Base-by-base conservation (phyloP, 2,888 invertebrate species). In the Lepidocyrtinus sp. region DNA sequence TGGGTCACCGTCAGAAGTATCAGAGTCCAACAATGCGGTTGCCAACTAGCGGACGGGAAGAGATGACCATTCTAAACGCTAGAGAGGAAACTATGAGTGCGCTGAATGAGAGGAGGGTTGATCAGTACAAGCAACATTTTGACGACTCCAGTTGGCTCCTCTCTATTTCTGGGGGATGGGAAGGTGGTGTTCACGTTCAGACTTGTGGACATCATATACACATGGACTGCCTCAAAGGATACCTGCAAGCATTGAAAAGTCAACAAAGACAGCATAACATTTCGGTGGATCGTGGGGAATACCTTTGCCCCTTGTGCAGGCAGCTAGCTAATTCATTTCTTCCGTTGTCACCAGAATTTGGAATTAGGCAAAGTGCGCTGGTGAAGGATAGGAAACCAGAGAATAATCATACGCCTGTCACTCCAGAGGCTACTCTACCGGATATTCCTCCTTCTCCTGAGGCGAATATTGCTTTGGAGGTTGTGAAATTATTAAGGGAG, bases 161-260 rank as follows among this genome's bases (percentile, higher is more conserved):
- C 50, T 92, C 94, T 1, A 92, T 95, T 78, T 94, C 94, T 88
- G 91, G 94, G 87, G 95, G 95, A 1, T 95, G 95, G 93, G 95
- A 95, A 89, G 95, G 96, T 83, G 98, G 98, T 72, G 95, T 98
- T 71, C 94, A 96, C 89, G 95, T 96, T 71, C 95, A 95, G 89
- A 96, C 98, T 0, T 99, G 99, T 90, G 98, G 99, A 0, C 99
- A 99, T 90, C 96, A 97, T 89, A 92, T 99, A 79, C 99, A 99
- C 90, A 91, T 98, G 87, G 95, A 95, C 88, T 99, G 99, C 89
- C 93, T 97, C 87, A 94, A 94, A 88, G 93, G 96, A 0, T 99
- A 99, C 90, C 91, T 97, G 87, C 92, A 93, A 87, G 95, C 97
- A 36, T 91, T 98, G 82, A 91, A 93, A 87, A 93, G 93, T 82